phyloP scores from a whole-genome alignment of 2,797 vertebrate species.

The Tinamus major region DNA sequence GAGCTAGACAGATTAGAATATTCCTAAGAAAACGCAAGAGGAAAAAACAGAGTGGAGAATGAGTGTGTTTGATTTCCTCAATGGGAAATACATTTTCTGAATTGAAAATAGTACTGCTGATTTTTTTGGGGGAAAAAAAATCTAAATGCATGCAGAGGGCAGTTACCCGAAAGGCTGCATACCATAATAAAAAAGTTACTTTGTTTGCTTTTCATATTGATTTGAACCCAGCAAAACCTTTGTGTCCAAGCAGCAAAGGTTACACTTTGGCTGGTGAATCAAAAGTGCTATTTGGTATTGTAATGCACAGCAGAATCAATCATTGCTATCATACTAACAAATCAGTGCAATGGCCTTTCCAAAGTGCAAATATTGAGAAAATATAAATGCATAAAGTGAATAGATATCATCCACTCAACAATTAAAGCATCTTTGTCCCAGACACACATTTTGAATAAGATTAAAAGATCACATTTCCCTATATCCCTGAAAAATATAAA shows the following conservation, averaged over 20 bases:
- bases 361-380: background rate
- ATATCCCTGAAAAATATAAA: background rate
- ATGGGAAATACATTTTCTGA: background rate
- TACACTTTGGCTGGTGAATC: background rate
- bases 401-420: background rate
- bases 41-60: background rate
- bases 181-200: background rate
- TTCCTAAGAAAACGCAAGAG: background rate
- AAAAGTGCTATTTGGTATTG: background rate
- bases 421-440: background rate
- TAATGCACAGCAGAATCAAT: background rate
- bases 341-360: background rate
- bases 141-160: background rate
- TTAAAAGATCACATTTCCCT: background rate
- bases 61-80: accelerated
- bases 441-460: background rate
- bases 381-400: background rate
- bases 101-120: background rate
- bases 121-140: background rate
- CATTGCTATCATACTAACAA: background rate
- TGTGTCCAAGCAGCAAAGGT: background rate
- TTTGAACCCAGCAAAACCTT: background rate
- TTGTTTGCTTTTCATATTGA: background rate
- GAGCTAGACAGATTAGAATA: background rate
- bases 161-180: background rate